phyloP scores from a whole-genome alignment of 2,797 vertebrate species.

The Peromyscus nudipes region DNA sequence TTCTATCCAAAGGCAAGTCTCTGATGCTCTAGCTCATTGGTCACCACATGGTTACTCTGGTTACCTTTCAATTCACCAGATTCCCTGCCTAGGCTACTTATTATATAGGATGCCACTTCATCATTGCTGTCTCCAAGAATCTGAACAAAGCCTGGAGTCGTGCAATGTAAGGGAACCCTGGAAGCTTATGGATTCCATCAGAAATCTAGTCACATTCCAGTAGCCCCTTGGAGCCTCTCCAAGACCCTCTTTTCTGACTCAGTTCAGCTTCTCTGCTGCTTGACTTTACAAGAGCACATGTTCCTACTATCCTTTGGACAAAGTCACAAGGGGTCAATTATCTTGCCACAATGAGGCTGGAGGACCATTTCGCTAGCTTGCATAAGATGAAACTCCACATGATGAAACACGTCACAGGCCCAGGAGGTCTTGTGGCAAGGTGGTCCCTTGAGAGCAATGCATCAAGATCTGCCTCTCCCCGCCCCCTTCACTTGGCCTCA shows the following conservation, averaged over 20 bases:
- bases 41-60: neutral
- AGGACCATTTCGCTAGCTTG: conserved; percentile 93
- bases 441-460: neutral
- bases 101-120: neutral
- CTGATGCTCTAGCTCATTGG: accelerated
- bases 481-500: neutral
- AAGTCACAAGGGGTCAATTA: conserved; percentile 95
- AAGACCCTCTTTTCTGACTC: neutral
- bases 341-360: conserved; percentile 88
- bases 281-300: neutral
- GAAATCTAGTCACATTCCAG: neutral
- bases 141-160: neutral
- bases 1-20: neutral
- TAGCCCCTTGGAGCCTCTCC: neutral
- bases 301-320: conserved; percentile 86
- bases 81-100: neutral
- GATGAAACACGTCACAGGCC: conserved; percentile 92
- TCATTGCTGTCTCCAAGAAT: neutral
- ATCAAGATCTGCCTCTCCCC: neutral
- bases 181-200: neutral
- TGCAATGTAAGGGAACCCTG: neutral
- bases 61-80: conserved; percentile 26
- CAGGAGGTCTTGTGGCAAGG: conserved; percentile 85
- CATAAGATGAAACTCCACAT: conserved; percentile 93
- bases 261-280: conserved; percentile 17